Conservation (phyloP, 2,113 vertebrate species). For the Lasiurus cinereus region DNA sequence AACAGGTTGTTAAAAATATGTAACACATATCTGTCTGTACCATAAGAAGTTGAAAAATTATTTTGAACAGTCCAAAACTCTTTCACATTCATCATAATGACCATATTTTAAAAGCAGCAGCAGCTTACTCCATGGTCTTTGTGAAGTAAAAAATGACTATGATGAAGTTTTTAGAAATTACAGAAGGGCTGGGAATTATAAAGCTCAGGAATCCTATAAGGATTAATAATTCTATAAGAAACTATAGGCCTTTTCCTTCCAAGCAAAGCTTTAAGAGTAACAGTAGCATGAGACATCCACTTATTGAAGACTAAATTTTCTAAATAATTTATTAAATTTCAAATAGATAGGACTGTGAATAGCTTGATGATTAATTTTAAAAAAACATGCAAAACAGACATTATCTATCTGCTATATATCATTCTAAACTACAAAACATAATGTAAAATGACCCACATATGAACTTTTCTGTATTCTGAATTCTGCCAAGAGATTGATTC, state of each 20-base stretch:
- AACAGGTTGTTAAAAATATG: conserved; percentile 58
- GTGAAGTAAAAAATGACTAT: conserved; percentile 66
- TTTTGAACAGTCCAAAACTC: conserved; percentile 33
- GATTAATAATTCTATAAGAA: conserved; percentile 70
- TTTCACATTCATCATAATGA: conserved; percentile 59
- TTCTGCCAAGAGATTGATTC: conserved; percentile 62
- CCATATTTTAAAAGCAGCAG: conserved; percentile 60
- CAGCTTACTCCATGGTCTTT: conserved; percentile 63
- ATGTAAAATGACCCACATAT: neutral
- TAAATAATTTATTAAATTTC: conserved; percentile 68
- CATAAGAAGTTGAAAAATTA: conserved; percentile 71
- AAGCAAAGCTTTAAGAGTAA: conserved; percentile 68
- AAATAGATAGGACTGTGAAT: conserved; percentile 51
- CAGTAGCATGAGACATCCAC: conserved; percentile 49
- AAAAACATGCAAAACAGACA: conserved; percentile 57
- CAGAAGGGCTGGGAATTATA: conserved; percentile 23
- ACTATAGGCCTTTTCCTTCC: conserved; percentile 54
- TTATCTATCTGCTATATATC: conserved; percentile 57
- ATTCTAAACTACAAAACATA: conserved; percentile 62
- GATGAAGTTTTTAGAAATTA: conserved; percentile 48
- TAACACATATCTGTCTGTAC: conserved; percentile 81
- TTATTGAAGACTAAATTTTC: conserved; percentile 65
- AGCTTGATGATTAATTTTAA: conserved; percentile 56
- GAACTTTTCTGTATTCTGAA: neutral
- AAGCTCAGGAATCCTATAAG: conserved; percentile 72